These are phyloP conservation scores for Chitala chitala DNA, from an alignment of 2,113 vertebrate species.

Conservation along the genomic window DNA sequence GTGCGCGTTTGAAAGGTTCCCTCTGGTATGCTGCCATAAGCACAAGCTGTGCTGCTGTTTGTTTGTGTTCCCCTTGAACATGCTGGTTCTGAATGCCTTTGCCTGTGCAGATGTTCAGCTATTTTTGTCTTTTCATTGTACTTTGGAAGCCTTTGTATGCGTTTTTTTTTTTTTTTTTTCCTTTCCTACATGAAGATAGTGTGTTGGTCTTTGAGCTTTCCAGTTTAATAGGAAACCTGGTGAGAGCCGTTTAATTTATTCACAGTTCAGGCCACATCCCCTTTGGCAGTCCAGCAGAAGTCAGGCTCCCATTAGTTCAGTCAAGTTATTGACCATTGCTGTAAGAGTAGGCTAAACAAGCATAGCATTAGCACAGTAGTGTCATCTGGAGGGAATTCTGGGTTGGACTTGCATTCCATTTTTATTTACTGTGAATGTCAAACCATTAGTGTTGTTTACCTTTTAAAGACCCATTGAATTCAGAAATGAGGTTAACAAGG, in stretches of 20 bases:
- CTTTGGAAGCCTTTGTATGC: neutral
- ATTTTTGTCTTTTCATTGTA: neutral
- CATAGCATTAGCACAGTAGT: neutral
- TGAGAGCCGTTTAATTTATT: slow-evolving; percentile 3
- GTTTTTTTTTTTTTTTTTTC: neutral
- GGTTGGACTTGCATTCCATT: neutral
- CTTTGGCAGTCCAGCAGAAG: neutral
- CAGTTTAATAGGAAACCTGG: neutral
- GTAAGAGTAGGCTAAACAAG: neutral
- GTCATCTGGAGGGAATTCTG: neutral
- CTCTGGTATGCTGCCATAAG: slow-evolving; percentile 47
- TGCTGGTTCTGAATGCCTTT: neutral
- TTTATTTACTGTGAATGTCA: neutral
- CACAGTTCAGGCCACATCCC: neutral
- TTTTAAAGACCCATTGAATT: neutral
- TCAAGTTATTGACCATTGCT: slow-evolving; percentile 13
- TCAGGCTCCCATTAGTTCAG: neutral
- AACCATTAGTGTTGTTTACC: neutral
- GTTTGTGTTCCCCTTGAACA: slow-evolving; percentile 3
- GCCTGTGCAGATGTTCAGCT: slow-evolving; percentile 12
- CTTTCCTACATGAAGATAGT: neutral
- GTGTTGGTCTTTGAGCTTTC: neutral
- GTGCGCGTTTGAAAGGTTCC: slow-evolving; percentile 61
- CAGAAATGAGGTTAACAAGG: too few species aligned
- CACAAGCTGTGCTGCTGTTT: slow-evolving; percentile 32